Evolutionary conservation across 2,888 invertebrate genomes (phyloP), one percentile per base, ranked within the genome.

Genomic region (Platynereis dumerilii): DNA sequence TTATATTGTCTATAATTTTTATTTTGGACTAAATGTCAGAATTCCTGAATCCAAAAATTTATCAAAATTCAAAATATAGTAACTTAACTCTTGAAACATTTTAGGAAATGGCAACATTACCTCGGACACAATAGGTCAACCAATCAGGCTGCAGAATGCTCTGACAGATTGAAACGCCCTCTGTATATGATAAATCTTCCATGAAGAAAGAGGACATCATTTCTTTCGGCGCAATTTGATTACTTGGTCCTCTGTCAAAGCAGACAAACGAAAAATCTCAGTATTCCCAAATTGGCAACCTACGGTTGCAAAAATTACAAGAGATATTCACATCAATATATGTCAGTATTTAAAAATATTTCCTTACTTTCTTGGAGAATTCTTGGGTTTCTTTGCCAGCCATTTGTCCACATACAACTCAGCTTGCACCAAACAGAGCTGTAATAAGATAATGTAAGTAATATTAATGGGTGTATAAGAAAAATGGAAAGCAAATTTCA

Each of bases 371-470:
- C 61, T 29, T 2, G 61, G 61, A 7, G 61, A 55, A n/a, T 27
- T 7, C 3, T 45, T 60, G 10, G 73, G 67, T 39, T 71, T 73
- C n/a, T 70, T 70, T 1, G 59, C 42, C 42, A 78, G 60, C 76
- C 78, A 79, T 2, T 70, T 66, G 59, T 80, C 80, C 60, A 86
- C 78, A 64, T 86, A 83, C 59, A 89, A 79, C 82, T 89, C 89
- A 22, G 86, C 86, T 75, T 86, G 87, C 22, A 88, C 78, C 58
- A 89, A 76, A 20, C 72, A 73, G 54, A 78, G 74, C 75, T 78
- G 62, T 54, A 67, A 54, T 34, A 15, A 20, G 28, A 39, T n/a
- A n/a, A n/a, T n/a, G n/a, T n/a, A n/a, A n/a, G n/a, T n/a, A n/a
- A n/a, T n/a, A n/a, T n/a, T n/a, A n/a, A n/a, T n/a, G n/a, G n/a